A percentile compares a stretch with the other conserved stretches of the same genome.
Conservation (phyloP, 2,888 invertebrate species). For the Cryptocheilus praepositus region DNA sequence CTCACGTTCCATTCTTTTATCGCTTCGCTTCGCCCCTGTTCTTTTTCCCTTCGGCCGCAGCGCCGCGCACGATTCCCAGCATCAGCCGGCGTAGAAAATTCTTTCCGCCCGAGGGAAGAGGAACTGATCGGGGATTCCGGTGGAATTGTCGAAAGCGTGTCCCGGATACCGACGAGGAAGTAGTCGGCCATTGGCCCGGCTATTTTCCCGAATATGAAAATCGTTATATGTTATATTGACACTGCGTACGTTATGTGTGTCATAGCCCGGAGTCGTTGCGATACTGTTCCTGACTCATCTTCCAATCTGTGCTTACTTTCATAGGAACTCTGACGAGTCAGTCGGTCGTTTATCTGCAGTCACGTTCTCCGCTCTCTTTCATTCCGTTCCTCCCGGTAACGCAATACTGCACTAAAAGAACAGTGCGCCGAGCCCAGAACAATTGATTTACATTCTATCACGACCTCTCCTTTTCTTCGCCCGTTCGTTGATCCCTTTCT, state of each 20-base stretch:
- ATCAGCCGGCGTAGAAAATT: constrained; percentile 38
- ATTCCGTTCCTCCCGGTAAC: too few species aligned
- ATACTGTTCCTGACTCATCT: too few species aligned
- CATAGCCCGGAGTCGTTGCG: too few species aligned
- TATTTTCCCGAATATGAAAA: constrained; percentile 60
- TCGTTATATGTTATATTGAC: constrained; percentile 63
- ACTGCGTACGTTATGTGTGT: constrained; percentile 37
- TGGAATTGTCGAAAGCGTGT: constrained; percentile 67
- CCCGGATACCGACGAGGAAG: constrained; percentile 61
- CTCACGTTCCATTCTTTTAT: constrained; percentile 26
- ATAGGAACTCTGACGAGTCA: too few species aligned
- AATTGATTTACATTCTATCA: too few species aligned
- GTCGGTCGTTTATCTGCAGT: too few species aligned
- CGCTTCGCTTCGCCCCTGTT: constrained; percentile 22
- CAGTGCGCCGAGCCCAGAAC: too few species aligned
- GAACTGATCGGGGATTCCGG: constrained; percentile 70
- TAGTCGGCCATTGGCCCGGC: constrained; percentile 14
- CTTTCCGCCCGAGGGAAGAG: constrained; percentile 46
- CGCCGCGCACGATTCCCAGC: constrained; percentile 12
- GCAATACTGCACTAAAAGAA: too few species aligned
- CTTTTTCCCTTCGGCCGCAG: constrained; percentile 12
- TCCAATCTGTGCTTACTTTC: too few species aligned
- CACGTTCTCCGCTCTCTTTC: too few species aligned
- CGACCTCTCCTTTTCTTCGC: too few species aligned
- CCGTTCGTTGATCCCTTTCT: too few species aligned